Evolutionary conservation across 2,797 vertebrate species (phyloP).

Genomic region (Falco naumanni): DNA sequence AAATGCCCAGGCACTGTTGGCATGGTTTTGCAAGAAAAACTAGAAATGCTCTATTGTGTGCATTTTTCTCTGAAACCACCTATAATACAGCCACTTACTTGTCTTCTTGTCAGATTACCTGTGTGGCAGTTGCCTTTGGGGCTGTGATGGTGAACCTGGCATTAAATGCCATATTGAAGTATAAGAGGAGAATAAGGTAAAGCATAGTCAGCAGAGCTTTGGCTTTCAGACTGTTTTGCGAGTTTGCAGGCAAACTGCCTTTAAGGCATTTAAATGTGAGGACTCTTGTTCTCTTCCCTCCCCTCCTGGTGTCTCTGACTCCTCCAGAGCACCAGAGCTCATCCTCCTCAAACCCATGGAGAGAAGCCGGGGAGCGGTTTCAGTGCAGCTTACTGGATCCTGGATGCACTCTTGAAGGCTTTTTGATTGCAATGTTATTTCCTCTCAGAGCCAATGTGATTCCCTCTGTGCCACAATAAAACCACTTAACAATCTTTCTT

Average conservation of each 20-base stretch:
- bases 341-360: rapidly evolving
- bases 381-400: not conserved
- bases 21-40: not conserved
- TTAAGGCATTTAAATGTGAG: not conserved
- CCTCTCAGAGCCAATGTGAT: not conserved
- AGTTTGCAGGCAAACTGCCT: not conserved
- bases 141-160: not conserved
- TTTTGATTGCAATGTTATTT: constrained; percentile 28
- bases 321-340: not conserved
- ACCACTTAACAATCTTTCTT: constrained; percentile 34
- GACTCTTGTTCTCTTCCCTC: not conserved
- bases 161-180: not conserved
- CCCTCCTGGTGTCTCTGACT: not conserved
- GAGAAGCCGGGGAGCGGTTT: not conserved
- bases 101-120: not conserved
- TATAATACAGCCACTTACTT: not conserved
- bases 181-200: not conserved
- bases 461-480: constrained; percentile 31
- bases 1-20: not conserved
- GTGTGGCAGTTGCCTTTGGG: not conserved
- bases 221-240: not conserved
- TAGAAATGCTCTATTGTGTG: not conserved
- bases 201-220: not conserved
- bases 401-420: not conserved
- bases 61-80: not conserved